phyloP scores from a whole-genome alignment of 2,888 invertebrate species.

The Biston stratarius region DNA sequence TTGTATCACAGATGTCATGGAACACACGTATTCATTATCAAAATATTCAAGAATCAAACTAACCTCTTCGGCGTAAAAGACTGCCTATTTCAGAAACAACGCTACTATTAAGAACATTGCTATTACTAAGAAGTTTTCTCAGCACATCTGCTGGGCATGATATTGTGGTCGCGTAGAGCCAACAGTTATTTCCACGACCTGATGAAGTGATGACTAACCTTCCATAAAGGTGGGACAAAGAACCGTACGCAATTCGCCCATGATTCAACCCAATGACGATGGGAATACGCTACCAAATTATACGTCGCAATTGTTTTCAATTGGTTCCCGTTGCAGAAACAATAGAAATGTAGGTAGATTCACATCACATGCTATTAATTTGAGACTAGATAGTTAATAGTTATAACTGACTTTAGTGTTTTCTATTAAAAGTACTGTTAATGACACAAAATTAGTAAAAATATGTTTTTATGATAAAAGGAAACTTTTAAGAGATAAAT shows the following conservation, averaged over 20 bases:
- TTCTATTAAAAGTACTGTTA: conserved; percentile 7
- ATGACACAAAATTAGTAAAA: background rate
- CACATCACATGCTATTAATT: conserved; percentile 11
- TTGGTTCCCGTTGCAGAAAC: conserved; percentile 22
- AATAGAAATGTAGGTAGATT: conserved; percentile 11
- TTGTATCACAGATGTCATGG: no score
- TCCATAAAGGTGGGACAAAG: conserved; percentile 56
- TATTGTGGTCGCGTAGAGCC: conserved; percentile 39
- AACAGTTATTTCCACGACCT: conserved; percentile 53
- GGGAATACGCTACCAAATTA: conserved; percentile 28
- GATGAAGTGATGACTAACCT: conserved; percentile 51
- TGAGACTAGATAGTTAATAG: conserved; percentile 6
- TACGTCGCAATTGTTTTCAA: conserved; percentile 22
- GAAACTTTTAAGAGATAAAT: background rate
- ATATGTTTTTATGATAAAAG: background rate
- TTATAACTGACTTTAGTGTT: conserved; percentile 4
- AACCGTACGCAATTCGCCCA: conserved; percentile 35
- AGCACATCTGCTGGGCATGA: conserved; percentile 16
- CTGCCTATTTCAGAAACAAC: background rate
- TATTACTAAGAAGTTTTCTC: background rate
- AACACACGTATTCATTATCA: no score
- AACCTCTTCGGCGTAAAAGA: no score
- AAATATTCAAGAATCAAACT: no score
- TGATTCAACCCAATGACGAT: conserved; percentile 32
- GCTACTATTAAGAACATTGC: background rate